Evolutionary conservation across 2,888 invertebrate genomes (phyloP).

Genomic region (Orgyia antiqua): DNA sequence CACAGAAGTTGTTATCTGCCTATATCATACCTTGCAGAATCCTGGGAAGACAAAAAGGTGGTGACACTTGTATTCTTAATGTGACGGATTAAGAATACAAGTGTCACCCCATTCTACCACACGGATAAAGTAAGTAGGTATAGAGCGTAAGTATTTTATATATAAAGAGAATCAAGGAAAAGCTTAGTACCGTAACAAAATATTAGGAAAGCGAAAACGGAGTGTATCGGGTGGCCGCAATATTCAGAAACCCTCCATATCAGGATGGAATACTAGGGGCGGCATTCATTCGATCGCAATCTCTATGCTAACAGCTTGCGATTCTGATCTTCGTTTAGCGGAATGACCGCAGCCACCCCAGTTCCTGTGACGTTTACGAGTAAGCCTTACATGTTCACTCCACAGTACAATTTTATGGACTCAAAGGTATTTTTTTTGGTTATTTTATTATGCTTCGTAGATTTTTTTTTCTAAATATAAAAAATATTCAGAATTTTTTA

Average conservation of each 20-base stretch:
- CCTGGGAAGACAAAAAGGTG: no score
- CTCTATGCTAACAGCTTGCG: slow-evolving; percentile 78
- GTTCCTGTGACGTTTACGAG: slow-evolving; percentile 60
- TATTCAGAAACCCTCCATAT: slow-evolving; percentile 68
- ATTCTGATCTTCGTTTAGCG: slow-evolving; percentile 79
- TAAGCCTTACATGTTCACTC: slow-evolving; percentile 74
- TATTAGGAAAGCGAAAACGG: slow-evolving; percentile 63
- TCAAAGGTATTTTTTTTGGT: slow-evolving; percentile 54
- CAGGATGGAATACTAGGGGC: slow-evolving; percentile 70
- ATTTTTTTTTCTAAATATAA: slow-evolving; percentile 52
- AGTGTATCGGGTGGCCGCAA: slow-evolving; percentile 67
- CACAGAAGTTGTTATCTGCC: no score
- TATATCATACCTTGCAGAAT: no score
- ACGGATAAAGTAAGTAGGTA: no score
- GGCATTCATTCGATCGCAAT: slow-evolving; percentile 76
- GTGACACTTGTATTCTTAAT: no score
- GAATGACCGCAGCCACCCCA: slow-evolving; percentile 76
- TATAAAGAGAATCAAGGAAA: slow-evolving; percentile 58
- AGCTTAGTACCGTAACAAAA: slow-evolving; percentile 53
- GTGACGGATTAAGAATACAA: no score
- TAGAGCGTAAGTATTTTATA: slow-evolving; percentile 47
- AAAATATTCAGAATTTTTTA: slow-evolving; percentile 38
- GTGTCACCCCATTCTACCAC: no score
- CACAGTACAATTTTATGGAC: slow-evolving; percentile 70
- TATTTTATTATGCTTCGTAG: slow-evolving; percentile 52